phyloP scores from a whole-genome alignment of 2,888 invertebrate genomes.

The Aphelenchoides bicaudatus region DNA sequence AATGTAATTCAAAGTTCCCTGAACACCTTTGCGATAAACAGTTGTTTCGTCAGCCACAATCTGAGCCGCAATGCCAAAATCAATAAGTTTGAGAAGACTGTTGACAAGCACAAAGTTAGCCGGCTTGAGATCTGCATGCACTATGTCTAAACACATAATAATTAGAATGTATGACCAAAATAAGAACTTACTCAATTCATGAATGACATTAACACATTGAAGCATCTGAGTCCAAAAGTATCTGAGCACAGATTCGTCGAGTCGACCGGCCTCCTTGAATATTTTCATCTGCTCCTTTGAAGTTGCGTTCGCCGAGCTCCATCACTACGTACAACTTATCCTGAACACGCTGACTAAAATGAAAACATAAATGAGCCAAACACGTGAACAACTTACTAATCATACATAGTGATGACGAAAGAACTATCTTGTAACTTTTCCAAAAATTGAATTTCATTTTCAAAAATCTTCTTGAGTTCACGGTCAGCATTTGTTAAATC shows the following conservation, averaged over 20 bases:
- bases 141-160: slow-evolving; percentile 69
- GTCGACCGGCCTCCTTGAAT: not conserved
- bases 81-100: slow-evolving; percentile 85
- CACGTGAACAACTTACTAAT: slow-evolving; percentile 73
- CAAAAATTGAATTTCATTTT: slow-evolving; percentile 82
- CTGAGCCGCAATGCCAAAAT: slow-evolving; percentile 90
- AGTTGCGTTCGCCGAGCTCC: slow-evolving; percentile 87
- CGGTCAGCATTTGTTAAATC: slow-evolving; percentile 73
- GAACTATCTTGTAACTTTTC: slow-evolving; percentile 74
- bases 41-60: slow-evolving; percentile 83
- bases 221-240: slow-evolving; percentile 93
- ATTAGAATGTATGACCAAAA: slow-evolving; percentile 1
- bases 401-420: slow-evolving; percentile 78
- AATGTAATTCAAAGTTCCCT: slow-evolving; percentile 90
- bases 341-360: slow-evolving; percentile 71
- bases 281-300: slow-evolving; percentile 68
- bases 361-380: not conserved
- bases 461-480: slow-evolving; percentile 72
- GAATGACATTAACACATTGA: slow-evolving; percentile 82
- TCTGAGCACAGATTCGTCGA: slow-evolving; percentile 70
- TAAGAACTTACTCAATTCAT: slow-evolving; percentile 72
- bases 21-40: slow-evolving; percentile 74
- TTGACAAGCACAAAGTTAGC: slow-evolving; percentile 83
- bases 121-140: slow-evolving; percentile 93
- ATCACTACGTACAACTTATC: slow-evolving; percentile 76